phyloP scores from a whole-genome alignment of 2,113 vertebrate species.

The Zapornia atra region DNA sequence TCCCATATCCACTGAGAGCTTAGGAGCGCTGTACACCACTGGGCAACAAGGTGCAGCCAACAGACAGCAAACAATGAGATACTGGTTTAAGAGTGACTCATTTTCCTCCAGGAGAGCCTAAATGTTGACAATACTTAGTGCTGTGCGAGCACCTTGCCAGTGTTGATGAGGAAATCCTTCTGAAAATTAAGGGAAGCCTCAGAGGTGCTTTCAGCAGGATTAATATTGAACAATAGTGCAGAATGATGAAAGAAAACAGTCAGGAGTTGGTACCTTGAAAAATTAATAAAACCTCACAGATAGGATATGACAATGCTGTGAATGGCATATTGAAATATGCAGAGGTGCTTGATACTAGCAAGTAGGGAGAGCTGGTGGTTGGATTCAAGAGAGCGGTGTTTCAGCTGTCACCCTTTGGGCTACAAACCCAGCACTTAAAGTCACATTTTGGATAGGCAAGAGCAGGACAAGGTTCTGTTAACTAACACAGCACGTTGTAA shows the following conservation, averaged over 20 bases:
- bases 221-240: neutral
- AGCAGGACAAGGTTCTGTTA: neutral
- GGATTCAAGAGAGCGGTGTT: neutral
- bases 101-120: neutral
- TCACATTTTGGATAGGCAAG: neutral
- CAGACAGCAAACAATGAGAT: neutral
- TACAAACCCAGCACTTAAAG: neutral
- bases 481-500: fast-evolving
- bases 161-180: neutral
- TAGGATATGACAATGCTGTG: neutral
- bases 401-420: neutral
- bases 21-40: neutral
- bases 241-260: neutral
- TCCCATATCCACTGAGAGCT: neutral
- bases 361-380: neutral
- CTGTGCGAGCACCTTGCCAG: neutral
- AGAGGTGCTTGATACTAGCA: neutral
- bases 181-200: neutral
- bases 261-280: neutral
- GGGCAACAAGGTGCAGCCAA: neutral
- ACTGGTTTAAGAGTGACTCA: neutral
- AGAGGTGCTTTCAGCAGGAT: neutral
- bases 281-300: neutral
- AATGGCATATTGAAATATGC: neutral
- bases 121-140: neutral